Conservation (phyloP, 2,888 invertebrate genomes). For the Polylopha cassiicola region DNA sequence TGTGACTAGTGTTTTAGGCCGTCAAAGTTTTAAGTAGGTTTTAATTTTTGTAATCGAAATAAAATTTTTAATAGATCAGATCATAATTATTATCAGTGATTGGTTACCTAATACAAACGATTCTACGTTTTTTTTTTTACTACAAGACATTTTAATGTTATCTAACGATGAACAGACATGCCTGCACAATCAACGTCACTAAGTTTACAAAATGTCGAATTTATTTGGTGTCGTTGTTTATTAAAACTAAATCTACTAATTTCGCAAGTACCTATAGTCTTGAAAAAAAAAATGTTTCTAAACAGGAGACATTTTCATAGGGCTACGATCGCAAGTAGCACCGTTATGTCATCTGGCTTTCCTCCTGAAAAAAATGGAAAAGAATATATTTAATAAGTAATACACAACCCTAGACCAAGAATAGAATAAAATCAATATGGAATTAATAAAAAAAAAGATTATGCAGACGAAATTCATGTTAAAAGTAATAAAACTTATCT, state of each 20-base stretch:
- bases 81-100: neutral
- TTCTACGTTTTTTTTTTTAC: slow-evolving; percentile 4
- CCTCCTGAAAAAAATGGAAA: slow-evolving; percentile 86
- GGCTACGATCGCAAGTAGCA: slow-evolving; percentile 95
- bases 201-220: slow-evolving; percentile 24
- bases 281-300: slow-evolving; percentile 49
- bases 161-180: slow-evolving; percentile 9
- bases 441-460: too few relatives aligned
- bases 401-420: too few relatives aligned
- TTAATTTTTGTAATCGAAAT: slow-evolving; percentile 13
- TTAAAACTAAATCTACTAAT: slow-evolving; percentile 49
- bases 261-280: slow-evolving; percentile 46
- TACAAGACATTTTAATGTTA: slow-evolving; percentile 12
- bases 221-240: slow-evolving; percentile 66
- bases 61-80: slow-evolving; percentile 11
- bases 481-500: too few relatives aligned
- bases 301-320: slow-evolving; percentile 76
- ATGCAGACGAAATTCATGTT: too few relatives aligned
- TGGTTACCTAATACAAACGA: too few relatives aligned
- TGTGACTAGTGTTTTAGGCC: slow-evolving; percentile 30
- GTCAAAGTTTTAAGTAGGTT: slow-evolving; percentile 24
- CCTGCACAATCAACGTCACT: slow-evolving; percentile 15
- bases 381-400: slow-evolving; percentile 28
- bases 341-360: slow-evolving; percentile 99
- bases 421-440: too few relatives aligned